Conservation (phyloP, 1,140 invertebrate genomes). For the Drosophila lacertosa region DNA sequence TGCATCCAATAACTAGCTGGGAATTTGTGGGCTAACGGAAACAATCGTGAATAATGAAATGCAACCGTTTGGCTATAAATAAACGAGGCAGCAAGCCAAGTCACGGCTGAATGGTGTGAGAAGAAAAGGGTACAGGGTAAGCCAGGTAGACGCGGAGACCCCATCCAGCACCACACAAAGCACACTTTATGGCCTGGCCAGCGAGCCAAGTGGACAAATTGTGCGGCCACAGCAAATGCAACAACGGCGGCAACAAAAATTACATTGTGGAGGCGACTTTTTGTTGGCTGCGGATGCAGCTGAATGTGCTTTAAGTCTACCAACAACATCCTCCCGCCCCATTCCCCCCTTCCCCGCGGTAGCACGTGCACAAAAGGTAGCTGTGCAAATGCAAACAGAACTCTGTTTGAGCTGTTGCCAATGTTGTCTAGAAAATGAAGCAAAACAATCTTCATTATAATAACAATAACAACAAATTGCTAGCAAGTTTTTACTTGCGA, state of each 20-base stretch:
- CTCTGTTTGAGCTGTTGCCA: neutral
- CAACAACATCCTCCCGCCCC: neutral
- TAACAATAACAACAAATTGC: slow-evolving; percentile 43
- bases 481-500: slow-evolving; percentile 36
- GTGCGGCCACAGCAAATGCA: neutral
- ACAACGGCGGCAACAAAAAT: neutral
- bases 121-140: slow-evolving; percentile 48
- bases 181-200: slow-evolving; percentile 15
- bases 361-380: slow-evolving; percentile 7
- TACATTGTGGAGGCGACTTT: neutral
- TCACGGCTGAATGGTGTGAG: slow-evolving; percentile 56
- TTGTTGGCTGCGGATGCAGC: slow-evolving; percentile 18
- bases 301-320: neutral
- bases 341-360: neutral
- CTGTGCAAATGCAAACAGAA: slow-evolving; percentile 9
- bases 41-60: slow-evolving; percentile 71
- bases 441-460: slow-evolving; percentile 59
- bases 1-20: slow-evolving; percentile 7
- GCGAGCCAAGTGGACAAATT: slow-evolving; percentile 11
- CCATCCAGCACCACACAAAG: neutral
- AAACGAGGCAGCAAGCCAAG: slow-evolving; percentile 32
- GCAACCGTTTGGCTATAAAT: slow-evolving; percentile 59
- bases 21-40: slow-evolving; percentile 69
- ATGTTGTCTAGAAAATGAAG: slow-evolving; percentile 36
- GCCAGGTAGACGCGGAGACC: neutral